Evolutionary conservation across 2,113 vertebrate species (phyloP).

Genomic region (Bucco capensis): DNA sequence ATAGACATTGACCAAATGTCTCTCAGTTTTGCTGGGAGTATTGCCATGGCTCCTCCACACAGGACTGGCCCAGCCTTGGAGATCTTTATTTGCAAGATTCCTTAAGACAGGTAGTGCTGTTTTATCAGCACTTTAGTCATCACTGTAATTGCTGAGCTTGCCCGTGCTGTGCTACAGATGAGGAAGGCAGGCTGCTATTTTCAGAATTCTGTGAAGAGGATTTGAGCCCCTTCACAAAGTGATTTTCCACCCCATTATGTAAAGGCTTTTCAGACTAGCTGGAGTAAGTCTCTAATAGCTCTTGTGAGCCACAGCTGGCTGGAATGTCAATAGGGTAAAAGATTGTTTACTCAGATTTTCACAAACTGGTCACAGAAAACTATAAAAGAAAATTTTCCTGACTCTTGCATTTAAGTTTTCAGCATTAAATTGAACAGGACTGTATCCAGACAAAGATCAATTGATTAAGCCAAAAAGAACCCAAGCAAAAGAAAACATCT

Average conservation of each 20-base stretch:
- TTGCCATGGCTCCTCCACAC: background rate
- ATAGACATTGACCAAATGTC: background rate
- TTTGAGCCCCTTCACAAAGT: conserved; percentile 8
- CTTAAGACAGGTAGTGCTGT: background rate
- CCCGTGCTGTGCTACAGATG: background rate
- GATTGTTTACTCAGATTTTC: background rate
- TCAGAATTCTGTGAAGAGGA: conserved; percentile 15
- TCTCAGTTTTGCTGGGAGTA: background rate
- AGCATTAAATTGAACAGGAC: background rate
- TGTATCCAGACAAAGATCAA: background rate
- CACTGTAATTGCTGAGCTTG: conserved; percentile 29
- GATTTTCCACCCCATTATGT: conserved; percentile 26
- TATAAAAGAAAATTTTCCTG: background rate
- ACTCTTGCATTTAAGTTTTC: background rate
- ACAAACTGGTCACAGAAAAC: background rate
- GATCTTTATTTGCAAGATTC: conserved; percentile 27
- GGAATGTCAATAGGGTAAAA: background rate
- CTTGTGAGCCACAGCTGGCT: background rate
- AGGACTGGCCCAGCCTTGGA: background rate
- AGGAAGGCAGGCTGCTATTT: conserved; percentile 30
- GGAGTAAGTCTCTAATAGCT: conserved; percentile 10
- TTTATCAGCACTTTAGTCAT: conserved; percentile 22
- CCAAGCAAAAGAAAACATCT: background rate
- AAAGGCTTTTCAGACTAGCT: conserved; percentile 28
- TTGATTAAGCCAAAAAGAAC: background rate